A percentile compares a stretch with the other conserved stretches of the same genome.
Evolutionary conservation across 2,888 invertebrate genomes (phyloP).

Genomic region (Dilophus febrilis): DNA sequence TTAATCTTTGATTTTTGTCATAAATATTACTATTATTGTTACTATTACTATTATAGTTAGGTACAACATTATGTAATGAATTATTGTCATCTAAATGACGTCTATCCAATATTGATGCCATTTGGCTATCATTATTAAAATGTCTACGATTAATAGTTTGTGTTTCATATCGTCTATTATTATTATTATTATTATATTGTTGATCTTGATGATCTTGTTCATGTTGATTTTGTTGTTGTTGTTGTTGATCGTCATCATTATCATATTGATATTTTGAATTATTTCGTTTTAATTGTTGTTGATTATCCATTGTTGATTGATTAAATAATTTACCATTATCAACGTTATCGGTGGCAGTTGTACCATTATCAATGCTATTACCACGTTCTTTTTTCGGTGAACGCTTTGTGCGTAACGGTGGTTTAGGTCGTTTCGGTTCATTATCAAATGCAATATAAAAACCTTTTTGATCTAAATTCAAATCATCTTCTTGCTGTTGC

Average conservation of each 20-base stretch:
- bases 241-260: not conserved
- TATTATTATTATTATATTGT: not conserved
- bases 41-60: constrained; percentile 20
- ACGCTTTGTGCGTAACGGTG: constrained; percentile 59
- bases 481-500: constrained; percentile 20
- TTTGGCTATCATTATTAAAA: constrained; percentile 5
- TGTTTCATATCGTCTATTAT: not conserved
- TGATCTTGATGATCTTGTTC: too few species aligned
- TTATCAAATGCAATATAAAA: constrained; percentile 91
- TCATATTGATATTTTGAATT: constrained; percentile 1
- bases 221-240: not conserved
- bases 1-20: constrained; percentile 32
- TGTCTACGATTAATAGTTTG: constrained; percentile 2
- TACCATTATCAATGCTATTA: constrained; percentile 19
- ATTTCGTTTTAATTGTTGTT: too few species aligned
- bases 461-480: constrained; percentile 49
- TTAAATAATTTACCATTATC: constrained; percentile 29
- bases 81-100: constrained; percentile 24
- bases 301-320: constrained; percentile 23
- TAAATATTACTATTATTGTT: too few species aligned
- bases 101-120: constrained; percentile 10
- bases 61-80: constrained; percentile 16
- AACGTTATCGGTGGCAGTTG: too few species aligned
- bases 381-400: constrained; percentile 63
- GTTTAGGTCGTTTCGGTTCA: constrained; percentile 77